These are phyloP conservation scores for Phylloscopus trochilus DNA, from an alignment of 2,113 vertebrate species.

Conservation along the genomic window DNA sequence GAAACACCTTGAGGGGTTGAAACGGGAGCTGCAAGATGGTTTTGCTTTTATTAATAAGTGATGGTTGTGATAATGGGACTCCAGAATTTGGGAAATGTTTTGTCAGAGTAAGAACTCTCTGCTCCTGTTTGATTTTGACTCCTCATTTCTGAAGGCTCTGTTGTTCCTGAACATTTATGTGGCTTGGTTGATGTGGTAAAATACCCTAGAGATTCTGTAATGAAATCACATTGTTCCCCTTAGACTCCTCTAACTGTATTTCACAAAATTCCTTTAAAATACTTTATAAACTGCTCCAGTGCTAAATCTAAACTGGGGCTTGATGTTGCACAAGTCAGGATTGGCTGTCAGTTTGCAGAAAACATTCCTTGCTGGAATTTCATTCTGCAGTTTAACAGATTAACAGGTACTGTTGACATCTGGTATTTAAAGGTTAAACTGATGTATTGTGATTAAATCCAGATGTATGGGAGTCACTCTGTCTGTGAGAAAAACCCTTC, in stretches of 20 bases:
- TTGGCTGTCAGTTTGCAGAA: background rate
- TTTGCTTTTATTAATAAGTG: background rate
- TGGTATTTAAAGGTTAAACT: constrained; percentile 42
- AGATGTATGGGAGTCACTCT: constrained; percentile 31
- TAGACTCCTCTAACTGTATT: background rate
- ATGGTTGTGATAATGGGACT: background rate
- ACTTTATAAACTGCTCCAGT: background rate
- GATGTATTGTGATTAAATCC: constrained; percentile 12
- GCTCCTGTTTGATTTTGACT: background rate
- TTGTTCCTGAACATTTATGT: background rate
- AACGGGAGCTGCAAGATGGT: background rate
- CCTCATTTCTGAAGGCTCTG: background rate
- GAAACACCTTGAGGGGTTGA: background rate
- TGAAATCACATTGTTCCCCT: background rate
- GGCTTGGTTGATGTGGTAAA: background rate
- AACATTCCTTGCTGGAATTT: constrained; percentile 1
- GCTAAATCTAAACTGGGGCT: background rate
- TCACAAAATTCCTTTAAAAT: background rate
- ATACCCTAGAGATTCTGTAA: background rate
- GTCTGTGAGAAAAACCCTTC: constrained; percentile 32
- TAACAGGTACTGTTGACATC: constrained; percentile 55
- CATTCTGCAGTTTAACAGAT: constrained; percentile 33
- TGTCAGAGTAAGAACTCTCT: background rate
- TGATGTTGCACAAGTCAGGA: background rate
- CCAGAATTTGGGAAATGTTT: background rate